Percentiles rank a stretch among this genome's conserved stretches.
phyloP scores from a whole-genome alignment of 2,888 invertebrate species.

The Oligia fasciuncula region DNA sequence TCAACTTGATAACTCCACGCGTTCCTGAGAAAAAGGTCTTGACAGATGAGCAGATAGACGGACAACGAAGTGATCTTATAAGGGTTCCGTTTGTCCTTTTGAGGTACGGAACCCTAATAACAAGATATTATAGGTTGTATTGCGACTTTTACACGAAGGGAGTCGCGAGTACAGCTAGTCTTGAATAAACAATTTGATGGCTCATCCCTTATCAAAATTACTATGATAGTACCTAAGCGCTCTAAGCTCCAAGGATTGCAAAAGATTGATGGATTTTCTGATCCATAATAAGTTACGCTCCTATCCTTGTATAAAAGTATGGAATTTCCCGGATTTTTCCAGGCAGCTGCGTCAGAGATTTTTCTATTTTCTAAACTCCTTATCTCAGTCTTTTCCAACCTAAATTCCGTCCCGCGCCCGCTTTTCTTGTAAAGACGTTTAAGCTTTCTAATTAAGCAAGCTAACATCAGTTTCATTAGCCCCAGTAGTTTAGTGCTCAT shows the following conservation, averaged over 20 bases:
- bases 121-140: not conserved
- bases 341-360: slow-evolving; percentile 7
- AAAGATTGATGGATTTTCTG: slow-evolving; percentile 21
- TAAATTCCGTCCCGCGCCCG: not conserved
- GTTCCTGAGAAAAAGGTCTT: too few relatives aligned
- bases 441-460: slow-evolving; percentile 21
- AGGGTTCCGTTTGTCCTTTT: too few relatives aligned
- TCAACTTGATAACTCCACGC: too few relatives aligned
- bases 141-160: not conserved
- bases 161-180: not conserved
- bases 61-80: too few relatives aligned
- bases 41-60: too few relatives aligned
- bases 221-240: slow-evolving; percentile 9
- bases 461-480: slow-evolving; percentile 1
- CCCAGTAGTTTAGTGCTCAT: not conserved
- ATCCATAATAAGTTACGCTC: slow-evolving; percentile 5
- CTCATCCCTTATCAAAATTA: slow-evolving; percentile 30
- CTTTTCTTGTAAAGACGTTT: not conserved
- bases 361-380: slow-evolving; percentile 16
- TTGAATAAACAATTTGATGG: slow-evolving; percentile 18
- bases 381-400: slow-evolving; percentile 3
- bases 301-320: slow-evolving; percentile 6
- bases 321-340: slow-evolving; percentile 1
- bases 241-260: slow-evolving; percentile 13
- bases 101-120: not conserved